These are phyloP conservation scores for Brachionus rubens DNA, from an alignment of 1,140 invertebrate species.

Conservation along the genomic window DNA sequence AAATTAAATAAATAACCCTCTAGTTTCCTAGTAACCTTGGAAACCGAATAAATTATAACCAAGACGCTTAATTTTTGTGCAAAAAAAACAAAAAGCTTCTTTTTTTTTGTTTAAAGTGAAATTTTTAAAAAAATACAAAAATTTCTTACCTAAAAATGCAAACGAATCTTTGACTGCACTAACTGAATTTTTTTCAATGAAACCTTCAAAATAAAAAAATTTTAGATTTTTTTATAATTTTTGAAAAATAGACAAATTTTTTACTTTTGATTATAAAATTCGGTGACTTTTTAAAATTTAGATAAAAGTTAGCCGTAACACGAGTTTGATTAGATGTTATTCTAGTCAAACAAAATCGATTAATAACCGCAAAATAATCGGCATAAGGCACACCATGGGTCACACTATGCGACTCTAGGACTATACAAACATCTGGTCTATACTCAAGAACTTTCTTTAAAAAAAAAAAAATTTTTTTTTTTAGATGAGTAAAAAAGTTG, in stretches of 20 bases:
- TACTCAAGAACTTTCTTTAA: slow-evolving; percentile 35
- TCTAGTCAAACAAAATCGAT: slow-evolving; percentile 44
- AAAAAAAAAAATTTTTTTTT: slow-evolving; percentile 18
- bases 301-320: not conserved
- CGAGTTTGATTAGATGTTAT: slow-evolving; percentile 4
- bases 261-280: slow-evolving; percentile 46
- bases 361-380: slow-evolving; percentile 38
- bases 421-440: slow-evolving; percentile 18
- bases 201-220: slow-evolving; percentile 11
- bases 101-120: not conserved
- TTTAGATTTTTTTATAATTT: not conserved
- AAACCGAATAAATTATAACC: not conserved
- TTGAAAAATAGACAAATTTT: not conserved
- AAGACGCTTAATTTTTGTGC: slow-evolving; percentile 14
- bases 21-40: slow-evolving; percentile 25
- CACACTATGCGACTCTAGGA: slow-evolving; percentile 21
- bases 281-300: slow-evolving; percentile 19
- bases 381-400: slow-evolving; percentile 41
- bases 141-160: slow-evolving; percentile 26
- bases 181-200: slow-evolving; percentile 37
- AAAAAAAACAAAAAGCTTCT: no score
- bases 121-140: slow-evolving; percentile 1
- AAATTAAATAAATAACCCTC: not conserved
- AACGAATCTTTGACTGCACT: slow-evolving; percentile 40
- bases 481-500: slow-evolving; percentile 31